Percentiles rank a stretch among this genome's conserved stretches.
Evolutionary conservation across 2,888 invertebrate species (phyloP).

Genomic region (Euspilapteryx auroguttella): DNA sequence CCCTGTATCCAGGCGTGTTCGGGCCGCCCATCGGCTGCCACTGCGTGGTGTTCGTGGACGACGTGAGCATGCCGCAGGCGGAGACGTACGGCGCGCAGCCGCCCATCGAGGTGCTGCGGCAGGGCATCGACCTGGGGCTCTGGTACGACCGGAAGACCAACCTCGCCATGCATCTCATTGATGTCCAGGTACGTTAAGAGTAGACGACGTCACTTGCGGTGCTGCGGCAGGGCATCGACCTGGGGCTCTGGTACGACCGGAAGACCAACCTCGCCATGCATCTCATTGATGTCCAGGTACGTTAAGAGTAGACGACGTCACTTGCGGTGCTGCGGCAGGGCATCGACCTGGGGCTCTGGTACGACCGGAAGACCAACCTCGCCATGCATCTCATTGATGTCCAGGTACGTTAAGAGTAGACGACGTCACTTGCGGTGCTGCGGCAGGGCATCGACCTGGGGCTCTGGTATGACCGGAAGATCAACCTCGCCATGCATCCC

Average conservation of each 20-base stretch:
- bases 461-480: constrained; percentile 88
- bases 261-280: constrained; percentile 78
- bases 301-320: too few species aligned
- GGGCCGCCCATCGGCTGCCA: constrained; percentile 91
- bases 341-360: constrained; percentile 90
- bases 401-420: constrained; percentile 68
- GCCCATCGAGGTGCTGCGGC: constrained; percentile 88
- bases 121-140: constrained; percentile 86
- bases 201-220: too few species aligned
- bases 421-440: too few species aligned
- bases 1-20: constrained; percentile 69
- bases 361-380: constrained; percentile 78
- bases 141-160: constrained; percentile 89
- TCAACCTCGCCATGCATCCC: constrained; percentile 74
- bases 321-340: constrained; percentile 86
- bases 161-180: constrained; percentile 76
- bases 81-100: constrained; percentile 93
- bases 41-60: constrained; percentile 91
- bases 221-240: constrained; percentile 87
- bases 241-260: constrained; percentile 87
- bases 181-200: too few species aligned
- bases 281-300: constrained; percentile 82
- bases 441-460: constrained; percentile 89
- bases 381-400: constrained; percentile 83
- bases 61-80: constrained; percentile 92